Percentiles rank a stretch among this genome's conserved stretches.
Conservation (phyloP, 2,888 invertebrate genomes). For the Temnothorax ravouxi region DNA sequence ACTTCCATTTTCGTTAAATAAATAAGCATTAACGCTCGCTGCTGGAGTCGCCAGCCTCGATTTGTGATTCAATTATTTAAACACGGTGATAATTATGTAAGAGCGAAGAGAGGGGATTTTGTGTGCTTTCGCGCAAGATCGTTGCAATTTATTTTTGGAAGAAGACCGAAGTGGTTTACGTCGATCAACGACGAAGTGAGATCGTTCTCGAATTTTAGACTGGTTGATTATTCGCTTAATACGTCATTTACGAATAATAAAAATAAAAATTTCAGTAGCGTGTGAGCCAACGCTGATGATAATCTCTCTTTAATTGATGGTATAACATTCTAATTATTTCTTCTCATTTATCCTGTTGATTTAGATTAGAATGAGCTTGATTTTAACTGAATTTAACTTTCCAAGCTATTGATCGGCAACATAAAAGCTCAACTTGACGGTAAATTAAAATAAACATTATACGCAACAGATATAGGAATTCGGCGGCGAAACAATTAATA, state of each 20-base stretch:
- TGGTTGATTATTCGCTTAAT: slow-evolving; percentile 8
- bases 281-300: not conserved
- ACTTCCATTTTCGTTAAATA: slow-evolving; percentile 40
- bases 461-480: not conserved
- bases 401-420: not conserved
- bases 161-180: slow-evolving; percentile 62
- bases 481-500: slow-evolving; percentile 27
- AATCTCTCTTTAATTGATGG: not conserved
- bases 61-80: slow-evolving; percentile 27
- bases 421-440: not conserved
- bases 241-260: slow-evolving; percentile 4
- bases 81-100: slow-evolving; percentile 60
- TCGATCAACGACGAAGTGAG: slow-evolving; percentile 45
- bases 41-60: not conserved
- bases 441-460: not conserved
- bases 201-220: slow-evolving; percentile 6
- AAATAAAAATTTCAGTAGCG: not conserved
- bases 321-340: not conserved
- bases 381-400: not conserved
- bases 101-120: slow-evolving; percentile 50
- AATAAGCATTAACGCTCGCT: not conserved
- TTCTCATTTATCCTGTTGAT: not conserved
- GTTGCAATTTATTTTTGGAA: slow-evolving; percentile 70
- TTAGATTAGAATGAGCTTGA: not conserved
- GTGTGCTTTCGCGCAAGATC: slow-evolving; percentile 39